Evolutionary conservation across 2,888 invertebrate genomes (phyloP), one percentile per base, ranked within the genome.

Genomic region (Helicoverpa assulta): DNA sequence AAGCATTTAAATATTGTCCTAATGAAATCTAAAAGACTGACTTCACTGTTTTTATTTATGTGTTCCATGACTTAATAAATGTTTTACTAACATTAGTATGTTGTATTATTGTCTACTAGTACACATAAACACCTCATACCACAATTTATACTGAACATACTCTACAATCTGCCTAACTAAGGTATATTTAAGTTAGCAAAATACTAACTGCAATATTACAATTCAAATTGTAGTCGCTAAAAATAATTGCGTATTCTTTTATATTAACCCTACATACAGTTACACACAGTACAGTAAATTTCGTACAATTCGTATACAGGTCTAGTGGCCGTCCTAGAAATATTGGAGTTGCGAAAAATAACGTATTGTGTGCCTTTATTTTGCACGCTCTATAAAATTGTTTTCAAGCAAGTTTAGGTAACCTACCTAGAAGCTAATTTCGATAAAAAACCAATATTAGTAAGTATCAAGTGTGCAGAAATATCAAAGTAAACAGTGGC

Each of bases 401-500:
- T 52, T 21, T 52, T 5, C 18, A 5, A 52, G 19, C 16, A 14
- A 26, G 26, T 53, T 26, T 26, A 14, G 5, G 21, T 21, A 26
- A 26, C 26, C 26, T 26, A 21, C 5, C 19, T 26, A 26, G 26
- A 21, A 14, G 26, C 8, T 7, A 12, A 26, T 26, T 26, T 53
- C n/a, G n/a, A n/a, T 47, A 47, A 0, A 47, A 47, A 16, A 47
- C 47, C 47, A 47, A n/a, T 43, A 43, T 47, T 43, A 77, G 26
- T 21, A 21, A 21, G 21, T 21, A 21, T 21, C 21, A 21, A 21
- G 47, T 67, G 60, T 37, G 66, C 73, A 71, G 71, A 74, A 78
- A 66, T 53, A 56, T 63, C 53, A 69, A 70, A 73, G 84, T 80
- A 80, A 83, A 86, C 80, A 77, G 51, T 68, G 56, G 66, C 76